phyloP scores from a whole-genome alignment of 2,888 invertebrate genomes.

The Kryphioiulus occultus region DNA sequence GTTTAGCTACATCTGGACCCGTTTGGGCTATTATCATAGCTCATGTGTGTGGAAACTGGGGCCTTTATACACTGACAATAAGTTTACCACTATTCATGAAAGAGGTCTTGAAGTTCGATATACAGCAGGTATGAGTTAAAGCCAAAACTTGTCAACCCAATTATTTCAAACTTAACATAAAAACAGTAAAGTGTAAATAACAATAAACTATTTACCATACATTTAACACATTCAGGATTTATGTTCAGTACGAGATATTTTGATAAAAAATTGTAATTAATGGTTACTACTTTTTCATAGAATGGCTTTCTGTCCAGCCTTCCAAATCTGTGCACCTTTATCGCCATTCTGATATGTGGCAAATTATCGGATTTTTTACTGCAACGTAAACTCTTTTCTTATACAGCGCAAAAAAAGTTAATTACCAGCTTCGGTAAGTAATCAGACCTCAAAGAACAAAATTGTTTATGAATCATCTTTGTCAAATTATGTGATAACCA shows the following conservation, averaged over 20 bases:
- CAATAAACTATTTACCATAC: neutral
- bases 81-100: constrained; percentile 64
- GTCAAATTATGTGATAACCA: too few relatives aligned
- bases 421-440: constrained; percentile 60
- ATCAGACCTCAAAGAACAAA: neutral
- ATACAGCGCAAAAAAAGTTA: constrained; percentile 59
- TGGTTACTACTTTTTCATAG: constrained; percentile 56
- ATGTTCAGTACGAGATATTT: too few relatives aligned
- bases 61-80: constrained; percentile 62
- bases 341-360: constrained; percentile 58
- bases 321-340: constrained; percentile 59
- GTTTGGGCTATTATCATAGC: constrained; percentile 65
- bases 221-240: neutral
- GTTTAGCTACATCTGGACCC: constrained; percentile 64
- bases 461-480: constrained; percentile 44
- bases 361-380: constrained; percentile 58
- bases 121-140: constrained; percentile 60
- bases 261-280: neutral
- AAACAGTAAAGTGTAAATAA: too few relatives aligned
- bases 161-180: neutral
- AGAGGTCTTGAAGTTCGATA: constrained; percentile 63
- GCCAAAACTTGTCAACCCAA: neutral
- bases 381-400: constrained; percentile 56
- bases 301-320: constrained; percentile 61
- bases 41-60: constrained; percentile 62